Conservation (phyloP, 2,797 vertebrate genomes). For the Mormyrops boulengeri region DNA sequence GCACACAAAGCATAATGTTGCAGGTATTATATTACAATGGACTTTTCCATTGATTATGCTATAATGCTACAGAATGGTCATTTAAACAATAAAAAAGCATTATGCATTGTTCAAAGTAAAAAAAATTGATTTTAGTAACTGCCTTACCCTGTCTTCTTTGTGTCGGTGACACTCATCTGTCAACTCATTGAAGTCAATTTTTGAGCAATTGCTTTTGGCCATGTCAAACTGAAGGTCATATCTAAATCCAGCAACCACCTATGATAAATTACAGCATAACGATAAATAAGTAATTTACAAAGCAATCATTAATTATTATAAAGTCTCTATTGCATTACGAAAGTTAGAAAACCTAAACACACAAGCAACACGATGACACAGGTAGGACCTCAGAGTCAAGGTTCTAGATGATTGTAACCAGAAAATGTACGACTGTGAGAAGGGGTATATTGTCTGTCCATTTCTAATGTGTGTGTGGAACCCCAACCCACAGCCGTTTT, state of each 20-base stretch:
- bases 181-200: constrained; percentile 59
- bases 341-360: background rate
- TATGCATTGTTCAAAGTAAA: background rate
- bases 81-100: background rate
- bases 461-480: background rate
- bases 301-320: background rate
- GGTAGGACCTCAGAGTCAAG: background rate
- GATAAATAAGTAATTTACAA: background rate
- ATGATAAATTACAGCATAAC: constrained; percentile 30
- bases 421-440: background rate
- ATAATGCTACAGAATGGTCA: background rate
- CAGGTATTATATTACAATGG: background rate
- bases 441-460: background rate
- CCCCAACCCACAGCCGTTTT: background rate
- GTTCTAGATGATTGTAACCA: background rate
- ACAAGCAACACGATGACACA: background rate
- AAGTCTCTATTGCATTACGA: background rate
- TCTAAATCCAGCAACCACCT: constrained; percentile 79
- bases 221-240: constrained; percentile 65
- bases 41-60: background rate
- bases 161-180: constrained; percentile 56
- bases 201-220: constrained; percentile 72
- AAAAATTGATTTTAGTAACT: background rate
- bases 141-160: constrained; percentile 44
- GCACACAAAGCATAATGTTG: constrained; percentile 4